Conservation (phyloP, 1,140 invertebrate species). For the Chelonus insularis region DNA sequence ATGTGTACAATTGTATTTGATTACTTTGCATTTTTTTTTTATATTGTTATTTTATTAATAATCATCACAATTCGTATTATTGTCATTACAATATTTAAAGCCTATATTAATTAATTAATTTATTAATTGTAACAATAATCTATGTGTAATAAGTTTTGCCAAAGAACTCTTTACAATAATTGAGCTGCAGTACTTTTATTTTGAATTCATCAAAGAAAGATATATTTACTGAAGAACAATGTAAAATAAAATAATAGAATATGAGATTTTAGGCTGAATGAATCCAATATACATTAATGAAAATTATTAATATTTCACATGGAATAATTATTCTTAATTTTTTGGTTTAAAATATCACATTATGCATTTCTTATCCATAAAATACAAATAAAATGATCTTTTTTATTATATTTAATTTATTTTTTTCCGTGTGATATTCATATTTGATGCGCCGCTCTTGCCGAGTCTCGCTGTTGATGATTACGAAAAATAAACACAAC, state of each 20-base stretch:
- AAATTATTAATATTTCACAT: no score
- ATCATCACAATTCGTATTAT: constrained; percentile 38
- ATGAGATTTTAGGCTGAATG: no score
- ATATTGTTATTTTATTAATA: constrained; percentile 53
- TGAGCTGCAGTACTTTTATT: constrained; percentile 35
- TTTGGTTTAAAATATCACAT: no score
- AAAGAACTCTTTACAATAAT: constrained; percentile 51
- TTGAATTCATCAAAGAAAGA: no score
- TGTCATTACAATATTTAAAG: no score
- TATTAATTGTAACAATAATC: constrained; percentile 55
- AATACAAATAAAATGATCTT: not conserved
- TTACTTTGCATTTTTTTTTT: constrained; percentile 38
- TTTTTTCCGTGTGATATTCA: constrained; percentile 55
- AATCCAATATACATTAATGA: no score
- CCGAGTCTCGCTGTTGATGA: constrained; percentile 59
- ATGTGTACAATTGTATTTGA: constrained; percentile 34
- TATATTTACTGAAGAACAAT: no score
- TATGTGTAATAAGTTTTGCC: constrained; percentile 63
- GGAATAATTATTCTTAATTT: no score
- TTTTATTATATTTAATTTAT: constrained; percentile 33
- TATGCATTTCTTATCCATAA: no score
- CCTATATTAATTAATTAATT: no score
- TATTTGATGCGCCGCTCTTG: constrained; percentile 57
- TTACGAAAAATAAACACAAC: constrained; percentile 49
- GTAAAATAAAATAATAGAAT: no score